Percentiles rank a stretch among this genome's conserved stretches.
phyloP scores from a whole-genome alignment of 2,797 vertebrate species.

The Thalassophryne amazonica region DNA sequence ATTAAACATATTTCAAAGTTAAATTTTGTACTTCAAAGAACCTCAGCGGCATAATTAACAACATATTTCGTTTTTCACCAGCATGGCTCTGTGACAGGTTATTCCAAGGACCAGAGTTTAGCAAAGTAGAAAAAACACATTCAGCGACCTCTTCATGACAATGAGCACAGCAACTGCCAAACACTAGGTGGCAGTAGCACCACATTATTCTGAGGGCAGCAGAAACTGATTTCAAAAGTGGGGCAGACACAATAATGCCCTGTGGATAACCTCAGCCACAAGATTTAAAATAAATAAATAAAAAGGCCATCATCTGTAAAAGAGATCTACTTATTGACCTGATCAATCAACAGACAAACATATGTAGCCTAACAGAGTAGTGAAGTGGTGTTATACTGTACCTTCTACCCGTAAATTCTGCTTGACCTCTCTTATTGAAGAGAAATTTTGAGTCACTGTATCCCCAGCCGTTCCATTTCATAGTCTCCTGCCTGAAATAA shows the following conservation, averaged over 20 bases:
- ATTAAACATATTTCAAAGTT: no score
- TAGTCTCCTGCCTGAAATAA: slow-evolving; percentile 88
- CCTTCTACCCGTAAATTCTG: slow-evolving; percentile 97
- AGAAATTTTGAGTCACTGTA: slow-evolving; percentile 94
- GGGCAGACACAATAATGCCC: slow-evolving; percentile 22
- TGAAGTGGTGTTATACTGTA: slow-evolving; percentile 46
- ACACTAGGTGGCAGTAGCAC: slow-evolving; percentile 79
- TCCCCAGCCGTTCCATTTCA: slow-evolving; percentile 99
- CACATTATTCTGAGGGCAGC: slow-evolving; percentile 48
- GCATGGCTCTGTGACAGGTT: slow-evolving; percentile 1
- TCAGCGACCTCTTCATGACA: slow-evolving; percentile 48
- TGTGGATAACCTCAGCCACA: slow-evolving; percentile 10
- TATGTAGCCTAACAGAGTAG: not conserved
- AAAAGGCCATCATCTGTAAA: slow-evolving; percentile 9
- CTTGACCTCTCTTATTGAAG: slow-evolving; percentile 96
- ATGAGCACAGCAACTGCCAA: slow-evolving; percentile 39
- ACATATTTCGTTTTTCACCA: slow-evolving; percentile 1
- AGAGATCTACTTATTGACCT: not conserved
- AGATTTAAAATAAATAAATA: not conserved
- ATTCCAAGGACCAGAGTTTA: slow-evolving; percentile 25
- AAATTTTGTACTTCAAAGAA: no score
- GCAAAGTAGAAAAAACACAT: slow-evolving; percentile 36
- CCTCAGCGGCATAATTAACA: slow-evolving; percentile 2
- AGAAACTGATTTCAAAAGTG: slow-evolving; percentile 12
- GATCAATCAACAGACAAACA: not conserved